Evolutionary conservation across 1,140 invertebrate species (phyloP), one percentile per base, ranked within the genome.

Genomic region (Oncopodura yosiiana): DNA sequence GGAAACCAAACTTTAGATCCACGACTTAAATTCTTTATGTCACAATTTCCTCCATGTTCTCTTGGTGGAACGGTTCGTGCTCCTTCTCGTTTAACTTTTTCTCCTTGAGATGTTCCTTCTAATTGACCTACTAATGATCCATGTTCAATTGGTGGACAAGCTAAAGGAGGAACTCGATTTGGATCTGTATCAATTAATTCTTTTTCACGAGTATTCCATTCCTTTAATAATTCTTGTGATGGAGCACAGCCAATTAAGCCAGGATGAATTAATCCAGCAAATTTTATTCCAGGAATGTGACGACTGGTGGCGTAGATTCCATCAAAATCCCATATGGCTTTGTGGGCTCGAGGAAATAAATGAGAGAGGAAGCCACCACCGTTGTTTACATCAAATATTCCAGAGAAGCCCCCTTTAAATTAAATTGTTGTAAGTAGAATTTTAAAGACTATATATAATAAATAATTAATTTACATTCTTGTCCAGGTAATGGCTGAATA

Each of bases 281-380:
- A 58, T 18, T 44, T 46, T 1, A 61, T 52, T 0, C 60, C 55
- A 8, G 60, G 60, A 42, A 61, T 61, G 26, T 61, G 60, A n/a
- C 60, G 19, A 46, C 55, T 58, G 1, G 55, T 26, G 2, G 55
- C 51, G 19, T 61, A 58, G 48, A 61, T 61, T 12, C 60, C 60
- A 23, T 55, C 39, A 37, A 61, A 58, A 29, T 61, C 46, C 60
- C 60, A 61, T 41, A 61, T 45, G 12, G 51, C 60, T 26, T 61
- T 61, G 21, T 42, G 21, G 1, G 51, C 24, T 21, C 36, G 27
- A 12, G 18, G 12, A n/a, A 54, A 58, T 12, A 30, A 11, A 12
- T 51, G 38, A 2, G n/a, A 4, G 0, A 58, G 19, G 27, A 58
- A 58, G 0, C 59, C 52, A 6, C 44, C 59, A 2, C 58, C 58